Percentiles rank a stretch among this genome's conserved stretches.
phyloP scores from a whole-genome alignment of 2,888 invertebrate genomes.

The Amitus sp. region DNA sequence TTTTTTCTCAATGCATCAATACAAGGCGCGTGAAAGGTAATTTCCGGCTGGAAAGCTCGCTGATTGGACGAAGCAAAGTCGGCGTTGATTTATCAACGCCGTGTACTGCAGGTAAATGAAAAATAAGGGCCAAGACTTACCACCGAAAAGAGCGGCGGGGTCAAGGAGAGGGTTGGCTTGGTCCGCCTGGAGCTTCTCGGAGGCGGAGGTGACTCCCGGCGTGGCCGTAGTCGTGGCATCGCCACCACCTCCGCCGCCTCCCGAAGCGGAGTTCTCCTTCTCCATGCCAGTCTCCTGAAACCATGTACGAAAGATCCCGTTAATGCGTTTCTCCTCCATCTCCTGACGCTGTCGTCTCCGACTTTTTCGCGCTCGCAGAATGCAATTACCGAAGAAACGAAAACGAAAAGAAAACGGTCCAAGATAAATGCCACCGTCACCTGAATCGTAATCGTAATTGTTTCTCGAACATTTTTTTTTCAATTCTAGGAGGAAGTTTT shows the following conservation, averaged over 20 bases:
- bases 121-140: constrained; percentile 50
- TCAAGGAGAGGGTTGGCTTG: constrained; percentile 77
- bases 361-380: neutral
- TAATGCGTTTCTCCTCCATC: constrained; percentile 22
- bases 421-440: neutral
- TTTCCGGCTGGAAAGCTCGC: no score
- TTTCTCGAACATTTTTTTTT: no score
- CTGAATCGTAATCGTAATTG: neutral
- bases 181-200: constrained; percentile 70
- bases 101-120: no score
- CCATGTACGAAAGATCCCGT: constrained; percentile 34
- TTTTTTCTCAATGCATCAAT: no score
- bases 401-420: neutral
- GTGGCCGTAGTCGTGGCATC: constrained; percentile 67
- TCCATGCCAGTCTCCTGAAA: constrained; percentile 72
- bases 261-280: constrained; percentile 75
- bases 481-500: no score
- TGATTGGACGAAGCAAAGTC: no score
- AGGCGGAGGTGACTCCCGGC: constrained; percentile 69
- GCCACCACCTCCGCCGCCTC: constrained; percentile 66
- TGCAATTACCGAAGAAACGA: neutral
- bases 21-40: no score
- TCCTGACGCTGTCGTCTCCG: constrained; percentile 2
- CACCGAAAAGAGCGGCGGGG: constrained; percentile 80
- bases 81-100: no score